Evolutionary conservation across 30 jellyfish, hydroid and myxozoan genomes (phyloP), one percentile per base, ranked within the genome.

Genomic region (Sanderia malayensis): DNA sequence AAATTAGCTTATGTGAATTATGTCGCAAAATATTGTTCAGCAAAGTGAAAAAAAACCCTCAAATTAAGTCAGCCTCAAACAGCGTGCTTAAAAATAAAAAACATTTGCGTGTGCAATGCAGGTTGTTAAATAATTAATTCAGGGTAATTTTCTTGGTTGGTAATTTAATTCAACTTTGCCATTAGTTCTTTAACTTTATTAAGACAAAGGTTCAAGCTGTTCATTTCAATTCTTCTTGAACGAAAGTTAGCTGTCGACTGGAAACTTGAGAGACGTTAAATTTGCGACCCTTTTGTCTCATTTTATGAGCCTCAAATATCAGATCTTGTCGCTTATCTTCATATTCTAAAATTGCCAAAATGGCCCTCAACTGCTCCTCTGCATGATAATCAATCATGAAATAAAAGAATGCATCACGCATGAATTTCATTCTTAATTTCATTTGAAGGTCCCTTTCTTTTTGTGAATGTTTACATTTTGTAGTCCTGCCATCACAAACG

Each of bases 321-420:
- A 89, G 58, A 53, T 89, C 97, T 34, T 79, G 87, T 37, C 97
- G 33, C 55, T 79, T 82, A 58, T 89, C 97, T 67, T 91, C 97
- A 52, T 89, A 89, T 47, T 89, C 97, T n/a, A 89, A 71, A 20
- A 89, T 89, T 18, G 97, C 97, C 8, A 89, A 65, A 3, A 89
- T 89, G 21, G 97, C 97, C 29, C 89, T 71, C 28, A 89, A 33
- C 52, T 89, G 97, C 85, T 89, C 97, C 76, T 89, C 97, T 59
- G 97, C 82, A 63, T 89, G 97, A 57, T 85, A 89, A 31, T 91
- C 97, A 2, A 89, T 89, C 97, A 89, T 89, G 79, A 85, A 89
- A 58, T 89, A 82, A 57, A 89, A 89, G 67, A 89, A 89, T 0
- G 97, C 97, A 46, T 89, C 97, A 17, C 97, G 27, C 89, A 89